A percentile compares a stretch with the other conserved stretches of the same genome.
These are phyloP conservation scores for Gymnoscopelus braueri DNA, from an alignment of 2,797 vertebrate genomes.

Conservation along the genomic window DNA sequence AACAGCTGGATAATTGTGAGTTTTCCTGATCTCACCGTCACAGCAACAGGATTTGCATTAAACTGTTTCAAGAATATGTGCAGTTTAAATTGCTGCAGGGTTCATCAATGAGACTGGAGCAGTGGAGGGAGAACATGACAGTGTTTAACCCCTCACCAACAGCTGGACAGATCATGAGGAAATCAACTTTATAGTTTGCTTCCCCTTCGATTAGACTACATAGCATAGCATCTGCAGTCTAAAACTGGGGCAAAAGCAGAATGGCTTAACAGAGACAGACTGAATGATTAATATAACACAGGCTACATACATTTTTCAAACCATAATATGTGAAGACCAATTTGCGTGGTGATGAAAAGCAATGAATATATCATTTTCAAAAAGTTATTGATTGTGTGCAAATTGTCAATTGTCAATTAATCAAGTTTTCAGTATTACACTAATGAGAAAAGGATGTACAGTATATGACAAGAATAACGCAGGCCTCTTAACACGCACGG, in stretches of 20 bases:
- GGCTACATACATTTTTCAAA: constrained; percentile 43
- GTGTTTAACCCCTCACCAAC: constrained; percentile 61
- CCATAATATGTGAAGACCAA: constrained; percentile 2
- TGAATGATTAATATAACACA: constrained; percentile 38
- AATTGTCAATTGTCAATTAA: constrained; percentile 29
- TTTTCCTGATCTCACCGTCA: constrained; percentile 73
- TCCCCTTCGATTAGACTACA: constrained; percentile 46
- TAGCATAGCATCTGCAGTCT: constrained; percentile 37
- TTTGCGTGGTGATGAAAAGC: constrained; percentile 38
- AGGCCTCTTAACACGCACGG: constrained; percentile 29
- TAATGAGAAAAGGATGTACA: constrained; percentile 27
- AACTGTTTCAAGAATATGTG: constrained; percentile 85
- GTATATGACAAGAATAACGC: constrained; percentile 49
- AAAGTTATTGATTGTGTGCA: constrained; percentile 20
- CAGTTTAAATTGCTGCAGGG: constrained; percentile 82
- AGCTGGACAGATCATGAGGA: constrained; percentile 56
- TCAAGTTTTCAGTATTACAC: constrained; percentile 20
- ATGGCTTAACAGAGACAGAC: constrained; percentile 34
- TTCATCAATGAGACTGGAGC: constrained; percentile 86
- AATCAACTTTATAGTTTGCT: constrained; percentile 54
- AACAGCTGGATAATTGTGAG: constrained; percentile 49
- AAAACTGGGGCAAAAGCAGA: constrained; percentile 36
- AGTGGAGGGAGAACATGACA: constrained; percentile 74
- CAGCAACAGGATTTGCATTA: constrained; percentile 78
- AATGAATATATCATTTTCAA: constrained; percentile 16